Conservation (phyloP, 1,140 invertebrate species). For the Drosophila ercepeae region DNA sequence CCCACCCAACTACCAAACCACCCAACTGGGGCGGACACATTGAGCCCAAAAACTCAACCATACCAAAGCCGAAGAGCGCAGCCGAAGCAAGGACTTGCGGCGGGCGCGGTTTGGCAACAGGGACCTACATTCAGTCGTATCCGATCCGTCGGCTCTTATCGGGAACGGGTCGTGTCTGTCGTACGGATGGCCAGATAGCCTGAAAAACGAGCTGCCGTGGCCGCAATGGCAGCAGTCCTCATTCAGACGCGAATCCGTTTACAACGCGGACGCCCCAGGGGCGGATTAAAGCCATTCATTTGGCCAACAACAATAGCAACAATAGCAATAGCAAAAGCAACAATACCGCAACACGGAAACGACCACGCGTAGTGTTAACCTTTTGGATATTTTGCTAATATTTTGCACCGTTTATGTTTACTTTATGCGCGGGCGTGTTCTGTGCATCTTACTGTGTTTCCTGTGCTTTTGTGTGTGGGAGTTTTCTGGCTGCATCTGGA, state of each 20-base stretch:
- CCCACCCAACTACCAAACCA: constrained; percentile 25
- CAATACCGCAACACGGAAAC: constrained; percentile 61
- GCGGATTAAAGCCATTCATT: constrained; percentile 24
- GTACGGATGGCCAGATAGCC: constrained; percentile 46
- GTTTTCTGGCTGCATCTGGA: constrained; percentile 26
- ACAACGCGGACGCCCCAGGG: constrained; percentile 57
- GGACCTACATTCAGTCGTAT: constrained; percentile 76
- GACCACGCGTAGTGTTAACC: constrained; percentile 64
- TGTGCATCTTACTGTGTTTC: background rate
- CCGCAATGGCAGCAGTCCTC: constrained; percentile 64
- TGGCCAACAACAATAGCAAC: constrained; percentile 43
- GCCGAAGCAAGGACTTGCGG: constrained; percentile 35
- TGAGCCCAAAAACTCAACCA: constrained; percentile 22
- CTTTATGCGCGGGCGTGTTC: constrained; percentile 18
- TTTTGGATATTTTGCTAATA: constrained; percentile 21
- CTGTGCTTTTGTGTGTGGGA: background rate
- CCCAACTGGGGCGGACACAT: constrained; percentile 16
- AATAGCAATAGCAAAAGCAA: constrained; percentile 23
- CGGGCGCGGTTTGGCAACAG: constrained; percentile 74
- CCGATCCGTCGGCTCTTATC: constrained; percentile 39
- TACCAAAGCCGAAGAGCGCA: background rate
- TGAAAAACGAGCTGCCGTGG: constrained; percentile 63
- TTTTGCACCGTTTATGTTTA: constrained; percentile 25
- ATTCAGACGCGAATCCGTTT: constrained; percentile 72
- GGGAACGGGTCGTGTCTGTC: constrained; percentile 26